Percentiles rank a stretch among this genome's conserved stretches.
phyloP scores from a whole-genome alignment of 64 coral and sea anemone species.

The Astreopora myriophthalma region DNA sequence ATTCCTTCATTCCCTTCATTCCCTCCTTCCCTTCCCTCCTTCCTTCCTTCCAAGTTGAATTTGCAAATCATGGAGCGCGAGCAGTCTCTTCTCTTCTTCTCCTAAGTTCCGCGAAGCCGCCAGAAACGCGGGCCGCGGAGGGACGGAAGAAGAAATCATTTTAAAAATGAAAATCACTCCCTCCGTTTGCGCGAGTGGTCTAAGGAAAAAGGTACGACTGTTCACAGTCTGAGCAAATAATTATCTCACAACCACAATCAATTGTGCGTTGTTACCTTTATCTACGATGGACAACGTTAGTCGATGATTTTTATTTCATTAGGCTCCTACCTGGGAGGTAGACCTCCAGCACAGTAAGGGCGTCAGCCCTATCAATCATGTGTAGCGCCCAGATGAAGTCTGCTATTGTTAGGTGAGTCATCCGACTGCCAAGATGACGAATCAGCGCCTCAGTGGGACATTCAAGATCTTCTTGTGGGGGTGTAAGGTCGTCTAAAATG shows the following conservation, averaged over 20 bases:
- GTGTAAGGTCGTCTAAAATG: background rate
- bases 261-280: background rate
- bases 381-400: background rate
- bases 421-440: background rate
- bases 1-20: background rate
- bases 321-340: constrained; percentile 23
- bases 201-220: no score
- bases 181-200: no score
- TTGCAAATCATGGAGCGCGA: no score
- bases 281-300: background rate
- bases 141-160: no score
- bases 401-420: background rate
- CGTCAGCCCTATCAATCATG: background rate
- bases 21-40: no score
- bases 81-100: no score
- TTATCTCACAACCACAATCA: no score
- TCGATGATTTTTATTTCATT: background rate
- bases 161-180: no score
- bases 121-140: no score
- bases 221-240: no score
- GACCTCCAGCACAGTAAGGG: background rate
- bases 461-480: background rate
- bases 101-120: no score
- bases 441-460: constrained; percentile 31
- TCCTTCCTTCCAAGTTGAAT: no score